These are phyloP conservation scores for Ptilodon capucinus DNA, from an alignment of 2,888 invertebrate genomes.

Conservation along the genomic window DNA sequence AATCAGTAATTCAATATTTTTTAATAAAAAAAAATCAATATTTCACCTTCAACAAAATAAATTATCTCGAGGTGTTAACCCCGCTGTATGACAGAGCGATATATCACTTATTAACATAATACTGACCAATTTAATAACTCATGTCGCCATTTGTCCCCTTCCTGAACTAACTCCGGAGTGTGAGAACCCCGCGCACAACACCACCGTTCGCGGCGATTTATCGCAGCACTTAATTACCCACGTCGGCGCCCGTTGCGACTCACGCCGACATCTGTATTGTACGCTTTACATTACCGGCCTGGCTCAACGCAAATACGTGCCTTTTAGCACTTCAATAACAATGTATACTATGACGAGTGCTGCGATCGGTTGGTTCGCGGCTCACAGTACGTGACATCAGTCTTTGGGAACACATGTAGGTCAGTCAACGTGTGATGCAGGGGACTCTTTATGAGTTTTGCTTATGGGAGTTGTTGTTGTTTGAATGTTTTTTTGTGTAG, in stretches of 20 bases:
- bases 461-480: slow-evolving; percentile 10
- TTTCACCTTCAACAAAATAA: background rate
- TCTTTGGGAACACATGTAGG: slow-evolving; percentile 4
- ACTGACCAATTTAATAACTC: background rate
- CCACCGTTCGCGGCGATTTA: slow-evolving; percentile 16
- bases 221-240: slow-evolving; percentile 28
- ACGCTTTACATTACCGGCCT: background rate
- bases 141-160: background rate
- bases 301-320: background rate
- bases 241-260: background rate
- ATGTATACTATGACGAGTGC: background rate
- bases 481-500: slow-evolving; percentile 1
- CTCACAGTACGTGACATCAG: background rate
- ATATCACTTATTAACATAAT: background rate
- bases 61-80: too few species aligned
- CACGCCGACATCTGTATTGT: background rate
- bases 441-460: slow-evolving; percentile 5
- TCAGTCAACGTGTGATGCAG: slow-evolving; percentile 6
- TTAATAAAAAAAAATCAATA: too few species aligned
- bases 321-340: background rate
- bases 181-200: background rate
- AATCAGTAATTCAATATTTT: too few species aligned
- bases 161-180: background rate
- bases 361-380: background rate
- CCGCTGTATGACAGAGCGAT: too few species aligned